These are phyloP conservation scores for Heliconius hortense DNA, from an alignment of 2,888 invertebrate species.

Conservation along the genomic window DNA sequence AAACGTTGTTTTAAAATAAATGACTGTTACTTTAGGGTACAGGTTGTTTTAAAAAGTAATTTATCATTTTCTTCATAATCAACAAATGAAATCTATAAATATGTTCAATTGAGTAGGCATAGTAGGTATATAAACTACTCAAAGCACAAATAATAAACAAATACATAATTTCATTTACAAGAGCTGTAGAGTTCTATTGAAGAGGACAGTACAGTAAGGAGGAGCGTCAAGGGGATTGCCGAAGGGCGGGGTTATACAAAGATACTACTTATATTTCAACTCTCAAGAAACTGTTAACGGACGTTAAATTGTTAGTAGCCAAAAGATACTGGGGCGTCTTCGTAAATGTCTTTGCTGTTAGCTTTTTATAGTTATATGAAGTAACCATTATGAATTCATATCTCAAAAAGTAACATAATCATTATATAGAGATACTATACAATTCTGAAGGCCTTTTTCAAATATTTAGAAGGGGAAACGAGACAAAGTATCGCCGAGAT, in stretches of 20 bases:
- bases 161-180: conserved; percentile 59
- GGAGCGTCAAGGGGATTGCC: conserved; percentile 71
- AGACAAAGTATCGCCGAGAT: background rate
- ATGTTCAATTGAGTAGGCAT: background rate
- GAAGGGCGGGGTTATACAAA: conserved; percentile 72
- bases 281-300: conserved; percentile 68
- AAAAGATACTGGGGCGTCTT: conserved; percentile 54
- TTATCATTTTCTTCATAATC: background rate
- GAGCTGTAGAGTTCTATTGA: conserved; percentile 66
- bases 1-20: background rate
- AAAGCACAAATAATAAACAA: background rate
- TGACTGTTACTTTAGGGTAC: background rate
- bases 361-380: conserved; percentile 2
- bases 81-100: background rate
- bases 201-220: conserved; percentile 73
- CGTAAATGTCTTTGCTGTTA: conserved; percentile 1
- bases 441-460: background rate
- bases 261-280: conserved; percentile 70
- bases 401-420: conserved; percentile 46
- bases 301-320: conserved; percentile 61
- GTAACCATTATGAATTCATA: background rate
- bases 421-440: conserved; percentile 55
- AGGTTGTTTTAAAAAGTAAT: background rate
- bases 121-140: background rate
- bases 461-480: background rate